These are phyloP conservation scores for Choreutis nemorana DNA, from an alignment of 2,888 invertebrate species.

Conservation along the genomic window DNA sequence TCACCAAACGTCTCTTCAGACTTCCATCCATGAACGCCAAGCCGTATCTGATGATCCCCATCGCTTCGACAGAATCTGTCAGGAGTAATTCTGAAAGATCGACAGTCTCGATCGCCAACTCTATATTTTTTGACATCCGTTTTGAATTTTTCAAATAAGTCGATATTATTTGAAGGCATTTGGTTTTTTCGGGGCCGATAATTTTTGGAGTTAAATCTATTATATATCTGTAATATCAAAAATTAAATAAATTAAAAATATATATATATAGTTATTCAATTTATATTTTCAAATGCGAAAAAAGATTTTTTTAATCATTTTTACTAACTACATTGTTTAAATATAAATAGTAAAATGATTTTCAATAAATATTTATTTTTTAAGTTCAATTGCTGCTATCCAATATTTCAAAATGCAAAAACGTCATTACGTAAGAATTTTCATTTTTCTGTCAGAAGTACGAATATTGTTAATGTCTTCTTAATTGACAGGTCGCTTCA, in stretches of 20 bases:
- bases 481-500: too few relatives aligned
- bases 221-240: constrained; percentile 19
- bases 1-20: constrained; percentile 14
- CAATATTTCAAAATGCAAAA: too few relatives aligned
- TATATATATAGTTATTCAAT: too few relatives aligned
- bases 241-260: constrained; percentile 1
- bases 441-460: too few relatives aligned
- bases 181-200: constrained; percentile 16
- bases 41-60: constrained; percentile 16
- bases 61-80: constrained; percentile 11
- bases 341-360: too few relatives aligned
- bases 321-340: neutral
- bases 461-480: too few relatives aligned
- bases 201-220: constrained; percentile 19
- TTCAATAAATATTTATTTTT: too few relatives aligned
- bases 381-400: too few relatives aligned
- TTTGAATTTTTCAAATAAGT: constrained; percentile 16
- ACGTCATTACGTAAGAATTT: too few relatives aligned
- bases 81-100: constrained; percentile 11
- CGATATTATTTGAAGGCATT: constrained; percentile 29
- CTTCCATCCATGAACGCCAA: constrained; percentile 14
- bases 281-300: neutral
- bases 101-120: constrained; percentile 18
- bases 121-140: constrained; percentile 8
- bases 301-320: neutral